Base-by-base conservation (phyloP, 2,888 invertebrate species). In the Boloria selene region DNA sequence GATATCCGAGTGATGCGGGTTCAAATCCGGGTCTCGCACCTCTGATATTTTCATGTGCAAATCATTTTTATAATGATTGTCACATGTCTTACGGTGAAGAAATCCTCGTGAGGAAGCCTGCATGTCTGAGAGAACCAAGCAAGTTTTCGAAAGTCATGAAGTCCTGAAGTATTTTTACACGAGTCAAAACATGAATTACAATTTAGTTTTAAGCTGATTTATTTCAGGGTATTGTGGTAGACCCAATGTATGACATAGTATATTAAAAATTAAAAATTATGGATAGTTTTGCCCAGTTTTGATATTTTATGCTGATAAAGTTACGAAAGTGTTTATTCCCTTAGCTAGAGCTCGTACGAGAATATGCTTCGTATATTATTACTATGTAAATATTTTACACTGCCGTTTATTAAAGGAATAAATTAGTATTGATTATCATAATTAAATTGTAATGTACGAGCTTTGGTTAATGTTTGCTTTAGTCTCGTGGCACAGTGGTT, bases 241-340 rank as follows among this genome's bases (percentile, higher is more conserved):
- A 17, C 31, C 58, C 62, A 18, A 61, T 70, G 65, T 67, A n/a
- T 67, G 67, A 64, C 62, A 66, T 70, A 71, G 63, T 69, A 68
- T 65, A 68, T 67, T 61, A 42, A 31, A 64, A 59, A 65, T 69
- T 73, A 72, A 73, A 72, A 73, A 72, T 68, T 73, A 72, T 72
- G 72, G 70, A 68, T 69, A 69, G 68, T 70, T 67, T 68, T 63
- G 63, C 68, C 65, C 68, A 61, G 58, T 55, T 67, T 51, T 61
- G 56, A 70, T 61, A 68, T 69, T 67, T 67, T 70, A 67, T 65
- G 63, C 62, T 55, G 64, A 67, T 69, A 70, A 60, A 61, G 66
- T 68, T 61, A 64, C 66, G 54, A 61, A 61, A 67, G 61, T 61
- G 55, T 49, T 60, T 62, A 51, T 50, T 67, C 69, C 60, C 67